Percentiles rank a stretch among this genome's conserved stretches.
Evolutionary conservation across 2,113 vertebrate genomes (phyloP).

Genomic region (Dolichotis patagonum): DNA sequence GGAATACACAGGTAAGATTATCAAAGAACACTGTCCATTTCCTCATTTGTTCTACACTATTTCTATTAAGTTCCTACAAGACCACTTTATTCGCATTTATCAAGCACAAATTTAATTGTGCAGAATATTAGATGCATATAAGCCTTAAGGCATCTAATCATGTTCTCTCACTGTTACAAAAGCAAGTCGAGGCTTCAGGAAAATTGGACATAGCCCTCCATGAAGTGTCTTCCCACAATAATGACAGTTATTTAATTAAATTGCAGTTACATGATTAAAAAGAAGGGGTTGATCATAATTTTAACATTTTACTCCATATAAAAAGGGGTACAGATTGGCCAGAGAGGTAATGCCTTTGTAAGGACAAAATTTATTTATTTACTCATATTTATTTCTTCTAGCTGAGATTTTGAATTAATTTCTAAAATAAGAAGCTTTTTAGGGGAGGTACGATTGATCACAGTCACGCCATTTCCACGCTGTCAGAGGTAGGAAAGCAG

Average conservation of each 20-base stretch:
- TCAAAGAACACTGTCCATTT: neutral
- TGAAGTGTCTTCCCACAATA: neutral
- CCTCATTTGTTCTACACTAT: neutral
- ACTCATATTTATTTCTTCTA: neutral
- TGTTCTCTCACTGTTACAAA: neutral
- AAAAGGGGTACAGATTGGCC: neutral
- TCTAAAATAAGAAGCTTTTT: neutral
- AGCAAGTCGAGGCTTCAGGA: conserved; percentile 4
- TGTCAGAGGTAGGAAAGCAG: conserved; percentile 2
- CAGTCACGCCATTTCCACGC: neutral
- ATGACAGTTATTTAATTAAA: neutral
- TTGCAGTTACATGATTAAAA: conserved; percentile 32
- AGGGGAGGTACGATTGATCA: neutral
- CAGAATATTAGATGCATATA: neutral
- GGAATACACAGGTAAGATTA: conserved; percentile 3
- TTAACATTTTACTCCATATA: neutral
- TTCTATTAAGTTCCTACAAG: conserved; percentile 26
- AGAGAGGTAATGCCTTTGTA: neutral
- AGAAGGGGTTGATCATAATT: conserved; percentile 26
- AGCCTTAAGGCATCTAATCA: neutral
- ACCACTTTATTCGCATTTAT: conserved; percentile 9
- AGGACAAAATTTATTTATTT: conserved; percentile 33
- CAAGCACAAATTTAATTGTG: conserved; percentile 15
- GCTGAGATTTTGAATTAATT: conserved; percentile 54
- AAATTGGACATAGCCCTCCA: neutral